Conservation (phyloP, 2,113 vertebrate species). For the Zosterops pallidus region DNA sequence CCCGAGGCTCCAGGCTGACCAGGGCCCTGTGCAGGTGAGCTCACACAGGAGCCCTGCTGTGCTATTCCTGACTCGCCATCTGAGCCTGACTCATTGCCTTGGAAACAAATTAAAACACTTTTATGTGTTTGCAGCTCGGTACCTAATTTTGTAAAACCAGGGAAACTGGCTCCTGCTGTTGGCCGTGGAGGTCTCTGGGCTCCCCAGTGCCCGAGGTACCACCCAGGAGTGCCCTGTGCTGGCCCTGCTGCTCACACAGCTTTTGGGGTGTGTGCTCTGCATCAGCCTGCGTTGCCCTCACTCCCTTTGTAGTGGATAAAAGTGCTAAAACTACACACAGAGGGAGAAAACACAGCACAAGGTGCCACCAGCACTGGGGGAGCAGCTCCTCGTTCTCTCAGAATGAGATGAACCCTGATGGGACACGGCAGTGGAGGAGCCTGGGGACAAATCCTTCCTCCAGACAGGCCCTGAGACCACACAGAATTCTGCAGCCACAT, state of each 20-base stretch:
- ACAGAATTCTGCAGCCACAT: neutral
- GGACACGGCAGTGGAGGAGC: neutral
- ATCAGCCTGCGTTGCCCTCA: fast-evolving
- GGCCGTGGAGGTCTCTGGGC: neutral
- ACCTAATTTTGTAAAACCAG: conserved; percentile 58
- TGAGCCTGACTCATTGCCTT: conserved; percentile 71
- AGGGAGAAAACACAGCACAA: neutral
- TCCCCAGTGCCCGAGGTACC: neutral
- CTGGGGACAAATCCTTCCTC: neutral
- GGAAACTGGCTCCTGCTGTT: conserved; percentile 32
- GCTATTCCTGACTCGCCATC: conserved; percentile 65
- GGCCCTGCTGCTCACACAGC: neutral
- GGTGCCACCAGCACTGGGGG: neutral
- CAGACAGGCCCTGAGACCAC: neutral
- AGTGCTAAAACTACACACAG: neutral
- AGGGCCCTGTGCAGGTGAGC: neutral
- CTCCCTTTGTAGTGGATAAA: neutral
- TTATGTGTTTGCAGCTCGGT: conserved; percentile 19
- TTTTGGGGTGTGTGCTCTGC: neutral
- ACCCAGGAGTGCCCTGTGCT: neutral
- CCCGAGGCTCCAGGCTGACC: neutral
- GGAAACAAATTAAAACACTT: conserved; percentile 73
- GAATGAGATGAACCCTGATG: neutral
- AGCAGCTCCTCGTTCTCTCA: neutral
- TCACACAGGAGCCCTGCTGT: neutral